Conservation (phyloP, 2,888 invertebrate species). For the Tuberolachnus salignus region DNA sequence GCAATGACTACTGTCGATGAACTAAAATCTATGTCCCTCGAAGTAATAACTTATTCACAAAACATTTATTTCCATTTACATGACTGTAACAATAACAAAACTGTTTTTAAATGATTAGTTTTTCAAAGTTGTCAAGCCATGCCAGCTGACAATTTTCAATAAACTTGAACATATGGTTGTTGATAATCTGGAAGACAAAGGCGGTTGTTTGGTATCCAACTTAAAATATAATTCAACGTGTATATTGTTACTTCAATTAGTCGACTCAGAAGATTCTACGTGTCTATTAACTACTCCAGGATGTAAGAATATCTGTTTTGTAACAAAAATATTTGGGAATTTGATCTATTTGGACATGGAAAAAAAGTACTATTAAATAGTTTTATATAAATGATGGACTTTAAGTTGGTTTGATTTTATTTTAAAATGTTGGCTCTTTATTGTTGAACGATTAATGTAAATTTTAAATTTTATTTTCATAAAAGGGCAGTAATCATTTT, state of each 20-base stretch:
- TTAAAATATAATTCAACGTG: slow-evolving; percentile 19
- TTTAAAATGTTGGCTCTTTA: too few relatives aligned
- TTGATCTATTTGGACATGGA: too few relatives aligned
- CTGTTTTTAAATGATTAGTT: slow-evolving; percentile 9
- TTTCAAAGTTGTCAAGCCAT: slow-evolving; percentile 35
- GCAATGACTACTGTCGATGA: slow-evolving; percentile 69
- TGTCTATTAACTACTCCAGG: slow-evolving; percentile 22
- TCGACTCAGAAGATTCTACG: slow-evolving; percentile 17
- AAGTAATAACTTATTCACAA: slow-evolving; percentile 61
- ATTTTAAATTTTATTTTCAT: too few relatives aligned
- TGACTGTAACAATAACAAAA: too few relatives aligned
- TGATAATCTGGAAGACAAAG: slow-evolving; percentile 36
- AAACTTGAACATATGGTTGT: slow-evolving; percentile 24
- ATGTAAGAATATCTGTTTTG: slow-evolving; percentile 1
- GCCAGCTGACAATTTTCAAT: slow-evolving; percentile 41
- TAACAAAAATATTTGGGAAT: background rate
- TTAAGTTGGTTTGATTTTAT: too few relatives aligned
- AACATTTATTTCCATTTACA: background rate
- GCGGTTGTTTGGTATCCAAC: slow-evolving; percentile 15
- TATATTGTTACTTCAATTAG: slow-evolving; percentile 28
- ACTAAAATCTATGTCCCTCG: slow-evolving; percentile 68
- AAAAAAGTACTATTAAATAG: too few relatives aligned
- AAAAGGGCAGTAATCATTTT: too few relatives aligned
- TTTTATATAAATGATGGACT: too few relatives aligned
- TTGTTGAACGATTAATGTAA: too few relatives aligned